Percentiles rank a stretch among this genome's conserved stretches.
Conservation (phyloP, 2,797 vertebrate genomes). For the Austrolebias charrua region DNA sequence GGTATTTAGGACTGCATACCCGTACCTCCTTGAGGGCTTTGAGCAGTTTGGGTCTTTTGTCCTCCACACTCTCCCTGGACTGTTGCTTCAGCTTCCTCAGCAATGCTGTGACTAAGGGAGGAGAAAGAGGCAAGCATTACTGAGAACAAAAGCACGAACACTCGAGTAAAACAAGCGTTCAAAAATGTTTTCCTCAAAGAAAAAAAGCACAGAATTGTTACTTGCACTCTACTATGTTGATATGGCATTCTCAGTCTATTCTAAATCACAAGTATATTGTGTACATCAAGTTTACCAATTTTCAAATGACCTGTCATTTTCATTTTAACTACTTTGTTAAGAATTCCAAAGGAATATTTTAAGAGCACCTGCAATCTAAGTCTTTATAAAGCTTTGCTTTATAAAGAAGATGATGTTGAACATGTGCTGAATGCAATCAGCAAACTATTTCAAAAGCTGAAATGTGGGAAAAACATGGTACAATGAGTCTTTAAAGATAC, state of each 20-base stretch:
- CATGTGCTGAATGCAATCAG: too few relatives aligned
- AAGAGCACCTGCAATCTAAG: not conserved
- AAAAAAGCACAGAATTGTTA: constrained; percentile 1
- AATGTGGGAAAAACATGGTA: not conserved
- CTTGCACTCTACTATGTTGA: not conserved
- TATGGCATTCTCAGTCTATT: not conserved
- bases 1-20: constrained; percentile 33
- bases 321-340: not conserved
- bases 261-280: too few relatives aligned
- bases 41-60: constrained; percentile 95
- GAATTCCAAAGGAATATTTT: not conserved
- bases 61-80: constrained; percentile 96
- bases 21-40: constrained; percentile 86
- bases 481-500: too few relatives aligned
- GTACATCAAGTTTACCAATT: too few relatives aligned
- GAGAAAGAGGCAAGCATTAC: not conserved
- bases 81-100: constrained; percentile 98
- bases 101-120: constrained; percentile 77
- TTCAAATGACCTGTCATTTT: not conserved
- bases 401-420: not conserved
- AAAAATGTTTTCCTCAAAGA: constrained; percentile 4
- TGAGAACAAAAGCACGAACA: constrained; percentile 10
- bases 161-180: not conserved
- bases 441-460: too few relatives aligned
- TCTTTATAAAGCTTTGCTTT: not conserved